These are phyloP conservation scores for Neoarius graeffei DNA, from an alignment of 2,113 vertebrate genomes.

Conservation along the genomic window DNA sequence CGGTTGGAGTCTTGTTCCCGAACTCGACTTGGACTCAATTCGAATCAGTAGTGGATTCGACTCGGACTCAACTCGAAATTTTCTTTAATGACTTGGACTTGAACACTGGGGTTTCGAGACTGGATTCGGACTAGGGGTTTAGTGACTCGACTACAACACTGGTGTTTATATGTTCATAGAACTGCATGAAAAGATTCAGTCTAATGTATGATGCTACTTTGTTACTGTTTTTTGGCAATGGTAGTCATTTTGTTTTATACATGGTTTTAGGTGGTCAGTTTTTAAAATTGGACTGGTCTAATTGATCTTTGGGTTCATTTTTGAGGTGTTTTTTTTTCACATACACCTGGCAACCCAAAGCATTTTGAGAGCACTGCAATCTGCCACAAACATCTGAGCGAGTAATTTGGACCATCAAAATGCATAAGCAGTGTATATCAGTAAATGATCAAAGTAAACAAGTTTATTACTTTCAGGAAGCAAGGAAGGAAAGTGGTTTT, in stretches of 20 bases:
- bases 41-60: too few relatives aligned
- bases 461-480: slow-evolving; percentile 11
- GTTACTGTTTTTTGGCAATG: background rate
- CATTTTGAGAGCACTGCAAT: background rate
- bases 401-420: background rate
- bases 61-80: too few relatives aligned
- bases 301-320: background rate
- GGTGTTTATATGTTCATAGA: too few relatives aligned
- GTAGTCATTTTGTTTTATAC: background rate
- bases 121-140: too few relatives aligned
- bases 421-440: background rate
- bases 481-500: background rate
- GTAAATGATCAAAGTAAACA: background rate
- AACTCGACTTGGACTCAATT: too few relatives aligned
- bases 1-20: too few relatives aligned
- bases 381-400: background rate
- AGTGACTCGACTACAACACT: too few relatives aligned
- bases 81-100: too few relatives aligned
- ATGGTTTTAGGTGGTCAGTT: background rate
- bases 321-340: background rate
- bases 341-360: background rate
- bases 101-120: too few relatives aligned
- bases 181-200: too few relatives aligned
- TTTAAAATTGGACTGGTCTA: background rate
- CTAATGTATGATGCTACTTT: background rate